A percentile compares a stretch with the other conserved stretches of the same genome.
Conservation (phyloP, 2,888 invertebrate species). For the Pristionchus exspectatus region DNA sequence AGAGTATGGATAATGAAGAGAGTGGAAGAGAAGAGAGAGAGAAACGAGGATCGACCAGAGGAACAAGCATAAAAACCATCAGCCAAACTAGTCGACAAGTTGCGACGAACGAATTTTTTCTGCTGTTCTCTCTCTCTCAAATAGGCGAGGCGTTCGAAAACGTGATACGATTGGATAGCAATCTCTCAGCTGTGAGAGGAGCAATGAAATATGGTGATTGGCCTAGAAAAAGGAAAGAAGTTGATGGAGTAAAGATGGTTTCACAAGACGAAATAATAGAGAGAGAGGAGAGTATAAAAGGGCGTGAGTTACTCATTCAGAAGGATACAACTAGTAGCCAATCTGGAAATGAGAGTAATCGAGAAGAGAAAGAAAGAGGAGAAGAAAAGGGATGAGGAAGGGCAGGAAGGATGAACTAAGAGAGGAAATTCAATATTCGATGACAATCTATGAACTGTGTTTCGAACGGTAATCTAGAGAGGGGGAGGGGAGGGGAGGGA, state of each 20-base stretch:
- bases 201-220: background rate
- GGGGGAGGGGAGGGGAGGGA: background rate
- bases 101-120: background rate
- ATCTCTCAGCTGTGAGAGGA: background rate
- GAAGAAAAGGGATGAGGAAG: background rate
- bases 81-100: background rate
- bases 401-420: background rate
- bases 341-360: constrained; percentile 4
- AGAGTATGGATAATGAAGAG: background rate
- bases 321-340: constrained; percentile 12
- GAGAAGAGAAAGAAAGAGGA: background rate
- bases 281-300: background rate
- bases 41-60: background rate
- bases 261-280: background rate
- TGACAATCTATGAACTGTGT: background rate
- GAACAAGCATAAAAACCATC: background rate
- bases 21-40: background rate
- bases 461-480: too few relatives aligned
- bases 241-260: background rate
- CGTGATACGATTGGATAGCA: background rate
- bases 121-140: background rate
- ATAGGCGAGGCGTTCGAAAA: background rate
- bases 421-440: background rate
- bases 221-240: background rate
- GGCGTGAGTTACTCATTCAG: background rate